Evolutionary conservation across 2,797 vertebrate genomes (phyloP).

Genomic region (Pipistrellus pipistrellus): DNA sequence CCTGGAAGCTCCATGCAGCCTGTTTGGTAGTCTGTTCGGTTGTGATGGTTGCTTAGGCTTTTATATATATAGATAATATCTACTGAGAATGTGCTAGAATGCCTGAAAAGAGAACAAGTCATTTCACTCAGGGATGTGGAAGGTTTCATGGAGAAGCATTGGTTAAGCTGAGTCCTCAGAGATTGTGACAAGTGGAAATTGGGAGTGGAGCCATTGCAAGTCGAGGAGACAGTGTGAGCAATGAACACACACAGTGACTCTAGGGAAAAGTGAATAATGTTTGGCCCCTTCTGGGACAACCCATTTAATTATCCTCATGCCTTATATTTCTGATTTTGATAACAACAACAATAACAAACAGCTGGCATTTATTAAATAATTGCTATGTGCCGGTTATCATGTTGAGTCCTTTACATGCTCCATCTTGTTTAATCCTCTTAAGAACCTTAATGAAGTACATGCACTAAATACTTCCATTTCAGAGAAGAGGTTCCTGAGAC

Average conservation of each 20-base stretch:
- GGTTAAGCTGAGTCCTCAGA: not conserved
- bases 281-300: not conserved
- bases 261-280: not conserved
- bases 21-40: no score
- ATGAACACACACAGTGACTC: not conserved
- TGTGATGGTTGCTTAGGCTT: no score
- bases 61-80: not conserved
- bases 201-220: not conserved
- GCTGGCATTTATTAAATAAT: not conserved
- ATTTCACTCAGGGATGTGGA: not conserved
- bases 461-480: not conserved
- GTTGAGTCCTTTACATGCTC: not conserved
- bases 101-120: not conserved
- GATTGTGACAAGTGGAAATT: not conserved
- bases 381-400: not conserved
- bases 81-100: not conserved
- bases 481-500: not conserved
- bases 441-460: not conserved
- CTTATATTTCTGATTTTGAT: not conserved
- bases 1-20: no score
- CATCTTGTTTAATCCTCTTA: not conserved
- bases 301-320: not conserved
- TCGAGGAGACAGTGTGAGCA: not conserved
- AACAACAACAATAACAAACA: not conserved
- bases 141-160: not conserved